Evolutionary conservation across 2,113 vertebrate genomes (phyloP).

Genomic region (Dolichotis patagonum): DNA sequence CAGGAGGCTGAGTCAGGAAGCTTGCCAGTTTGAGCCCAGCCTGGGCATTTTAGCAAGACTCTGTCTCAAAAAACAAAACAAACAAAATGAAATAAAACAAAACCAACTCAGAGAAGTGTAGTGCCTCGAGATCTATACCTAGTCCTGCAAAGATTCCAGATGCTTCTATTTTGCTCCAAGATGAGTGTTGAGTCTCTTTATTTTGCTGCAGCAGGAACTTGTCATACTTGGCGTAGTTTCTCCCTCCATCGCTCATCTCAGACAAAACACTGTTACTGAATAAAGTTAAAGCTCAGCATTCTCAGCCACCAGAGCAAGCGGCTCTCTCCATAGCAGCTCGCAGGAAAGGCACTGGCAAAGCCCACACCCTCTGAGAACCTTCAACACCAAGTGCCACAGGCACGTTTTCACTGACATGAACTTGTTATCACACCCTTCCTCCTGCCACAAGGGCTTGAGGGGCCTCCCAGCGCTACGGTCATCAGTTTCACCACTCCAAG

Average conservation of each 20-base stretch:
- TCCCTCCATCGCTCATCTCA: too few relatives aligned
- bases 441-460: not conserved
- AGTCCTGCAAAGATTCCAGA: too few relatives aligned
- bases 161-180: too few relatives aligned
- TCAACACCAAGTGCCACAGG: not conserved
- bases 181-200: too few relatives aligned
- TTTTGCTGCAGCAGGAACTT: too few relatives aligned
- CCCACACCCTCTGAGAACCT: not conserved
- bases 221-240: too few relatives aligned
- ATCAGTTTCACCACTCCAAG: not conserved
- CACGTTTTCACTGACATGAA: not conserved
- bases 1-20: not conserved
- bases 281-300: not conserved
- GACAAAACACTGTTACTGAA: not conserved
- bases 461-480: not conserved
- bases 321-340: not conserved
- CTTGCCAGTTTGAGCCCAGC: not conserved
- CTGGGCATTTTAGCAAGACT: not conserved
- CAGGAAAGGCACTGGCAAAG: not conserved
- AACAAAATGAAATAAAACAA: too few relatives aligned
- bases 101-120: not conserved
- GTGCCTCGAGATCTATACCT: not conserved
- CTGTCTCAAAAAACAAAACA: not conserved
- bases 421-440: constrained; percentile 23
- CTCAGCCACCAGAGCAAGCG: not conserved